Conservation (phyloP, 1,140 invertebrate genomes). For the Drosophila grimshawi region DNA sequence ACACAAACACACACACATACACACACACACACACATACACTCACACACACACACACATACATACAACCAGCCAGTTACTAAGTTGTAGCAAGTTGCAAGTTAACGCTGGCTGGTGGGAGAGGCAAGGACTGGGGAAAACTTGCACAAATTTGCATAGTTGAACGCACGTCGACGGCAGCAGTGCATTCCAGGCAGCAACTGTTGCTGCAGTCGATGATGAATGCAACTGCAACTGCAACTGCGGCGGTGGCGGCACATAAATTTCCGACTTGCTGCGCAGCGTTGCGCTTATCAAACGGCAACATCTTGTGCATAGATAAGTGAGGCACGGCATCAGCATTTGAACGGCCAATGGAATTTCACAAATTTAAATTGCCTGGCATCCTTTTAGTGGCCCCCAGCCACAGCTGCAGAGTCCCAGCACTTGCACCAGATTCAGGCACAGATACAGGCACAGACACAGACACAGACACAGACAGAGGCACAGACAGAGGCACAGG, state of each 20-base stretch:
- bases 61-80: constrained; percentile 55
- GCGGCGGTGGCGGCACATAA: constrained; percentile 62
- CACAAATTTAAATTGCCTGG: constrained; percentile 82
- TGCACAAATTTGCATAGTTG: constrained; percentile 80
- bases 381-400: constrained; percentile 69
- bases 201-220: constrained; percentile 66
- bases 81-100: constrained; percentile 82
- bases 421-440: constrained; percentile 13
- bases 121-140: constrained; percentile 28
- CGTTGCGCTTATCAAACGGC: constrained; percentile 75
- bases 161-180: constrained; percentile 67
- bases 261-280: constrained; percentile 71
- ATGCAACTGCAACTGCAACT: constrained; percentile 62
- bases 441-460: constrained; percentile 40
- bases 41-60: constrained; percentile 20
- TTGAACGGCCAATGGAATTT: constrained; percentile 68
- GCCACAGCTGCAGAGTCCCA: constrained; percentile 22
- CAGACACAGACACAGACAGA: constrained; percentile 18
- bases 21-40: constrained; percentile 32
- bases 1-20: constrained; percentile 32
- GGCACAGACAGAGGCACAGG: constrained; percentile 31
- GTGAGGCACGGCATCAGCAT: constrained; percentile 43
- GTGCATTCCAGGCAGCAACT: constrained; percentile 71
- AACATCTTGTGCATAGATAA: constrained; percentile 82
- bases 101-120: constrained; percentile 48